Evolutionary conservation across 2,113 vertebrate species (phyloP).

Genomic region (Psilopogon haemacephalus): DNA sequence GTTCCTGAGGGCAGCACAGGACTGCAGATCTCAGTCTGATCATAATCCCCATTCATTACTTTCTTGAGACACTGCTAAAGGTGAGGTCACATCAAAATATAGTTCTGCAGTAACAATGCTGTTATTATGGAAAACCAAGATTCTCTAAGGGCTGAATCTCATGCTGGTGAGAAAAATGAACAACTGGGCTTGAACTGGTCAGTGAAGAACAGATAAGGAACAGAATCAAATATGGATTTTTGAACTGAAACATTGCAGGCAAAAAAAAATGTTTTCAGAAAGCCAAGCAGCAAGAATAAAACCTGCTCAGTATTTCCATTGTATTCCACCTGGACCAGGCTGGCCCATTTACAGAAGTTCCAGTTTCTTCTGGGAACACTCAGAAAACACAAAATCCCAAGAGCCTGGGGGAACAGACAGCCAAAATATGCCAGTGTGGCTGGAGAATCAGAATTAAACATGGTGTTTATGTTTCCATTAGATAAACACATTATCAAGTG

Average conservation of each 20-base stretch:
- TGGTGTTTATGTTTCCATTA: slow-evolving; percentile 39
- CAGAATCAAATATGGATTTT: neutral
- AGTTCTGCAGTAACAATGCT: neutral
- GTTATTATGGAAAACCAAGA: slow-evolving; percentile 1
- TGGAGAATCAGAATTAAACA: neutral
- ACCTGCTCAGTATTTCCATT: slow-evolving; percentile 17
- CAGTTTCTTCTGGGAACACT: slow-evolving; percentile 50
- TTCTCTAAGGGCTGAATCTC: slow-evolving; percentile 30
- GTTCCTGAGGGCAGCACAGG: neutral
- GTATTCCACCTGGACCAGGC: slow-evolving; percentile 25
- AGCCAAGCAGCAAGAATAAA: neutral
- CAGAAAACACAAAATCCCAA: slow-evolving; percentile 49
- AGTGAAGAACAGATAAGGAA: neutral
- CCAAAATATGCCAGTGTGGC: slow-evolving; percentile 9
- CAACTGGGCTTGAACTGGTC: slow-evolving; percentile 59
- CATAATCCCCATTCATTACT: slow-evolving; percentile 13
- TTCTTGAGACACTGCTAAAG: neutral
- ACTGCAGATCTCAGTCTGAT: neutral
- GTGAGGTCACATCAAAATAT: slow-evolving; percentile 25
- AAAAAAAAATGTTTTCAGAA: neutral
- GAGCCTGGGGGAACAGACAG: neutral
- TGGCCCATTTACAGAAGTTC: slow-evolving; percentile 17
- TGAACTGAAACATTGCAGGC: neutral
- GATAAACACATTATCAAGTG: neutral
- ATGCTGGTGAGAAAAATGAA: slow-evolving; percentile 18